Evolutionary conservation across 2,113 vertebrate genomes (phyloP).

Genomic region (Nothocercus julius): DNA sequence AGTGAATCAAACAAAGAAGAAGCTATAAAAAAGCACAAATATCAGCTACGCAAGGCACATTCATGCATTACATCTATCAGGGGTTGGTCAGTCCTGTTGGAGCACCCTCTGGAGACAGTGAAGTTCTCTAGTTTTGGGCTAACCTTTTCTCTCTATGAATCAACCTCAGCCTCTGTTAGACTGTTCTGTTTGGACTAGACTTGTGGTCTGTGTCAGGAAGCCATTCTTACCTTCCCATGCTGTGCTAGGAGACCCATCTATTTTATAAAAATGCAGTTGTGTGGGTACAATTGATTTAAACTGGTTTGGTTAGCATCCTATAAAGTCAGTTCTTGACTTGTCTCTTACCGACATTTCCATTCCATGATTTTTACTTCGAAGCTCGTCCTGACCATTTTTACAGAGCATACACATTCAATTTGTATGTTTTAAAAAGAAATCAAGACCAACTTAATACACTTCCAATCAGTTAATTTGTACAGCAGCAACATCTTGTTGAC

Average conservation of each 20-base stretch:
- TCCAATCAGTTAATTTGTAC: not conserved
- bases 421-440: not conserved
- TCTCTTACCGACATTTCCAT: not conserved
- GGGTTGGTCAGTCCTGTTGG: not conserved
- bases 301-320: not conserved
- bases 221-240: not conserved
- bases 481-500: not conserved
- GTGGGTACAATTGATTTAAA: constrained; percentile 8
- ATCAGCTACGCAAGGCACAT: not conserved
- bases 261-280: not conserved
- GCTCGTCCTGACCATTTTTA: not conserved
- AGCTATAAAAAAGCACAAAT: not conserved
- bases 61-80: not conserved
- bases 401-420: not conserved
- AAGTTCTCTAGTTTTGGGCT: not conserved
- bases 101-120: not conserved
- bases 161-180: not conserved
- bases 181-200: not conserved
- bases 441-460: not conserved
- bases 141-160: not conserved
- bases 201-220: not conserved
- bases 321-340: not conserved
- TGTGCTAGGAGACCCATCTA: not conserved
- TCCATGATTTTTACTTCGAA: not conserved
- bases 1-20: not conserved